phyloP scores from a whole-genome alignment of 1,140 invertebrate genomes.

The Drosophila pectinifera region DNA sequence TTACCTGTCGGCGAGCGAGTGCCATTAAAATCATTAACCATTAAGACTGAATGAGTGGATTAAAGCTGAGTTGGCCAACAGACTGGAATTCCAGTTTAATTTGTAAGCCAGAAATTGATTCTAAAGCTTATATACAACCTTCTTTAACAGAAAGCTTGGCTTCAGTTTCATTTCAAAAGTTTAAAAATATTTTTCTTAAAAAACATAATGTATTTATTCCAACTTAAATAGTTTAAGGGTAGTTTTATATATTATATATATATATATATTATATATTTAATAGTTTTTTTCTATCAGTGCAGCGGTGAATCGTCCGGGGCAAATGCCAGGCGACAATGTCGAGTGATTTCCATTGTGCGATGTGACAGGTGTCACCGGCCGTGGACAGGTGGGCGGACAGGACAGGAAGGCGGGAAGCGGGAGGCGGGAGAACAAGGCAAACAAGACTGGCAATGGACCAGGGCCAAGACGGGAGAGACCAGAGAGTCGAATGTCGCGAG shows the following conservation, averaged over 20 bases:
- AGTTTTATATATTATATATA: no score
- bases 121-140: constrained; percentile 1
- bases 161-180: no score
- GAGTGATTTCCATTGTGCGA: constrained; percentile 81
- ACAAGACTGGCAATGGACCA: constrained; percentile 15
- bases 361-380: constrained; percentile 77
- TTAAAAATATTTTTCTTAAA: no score
- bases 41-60: constrained; percentile 21
- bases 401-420: constrained; percentile 13
- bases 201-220: no score
- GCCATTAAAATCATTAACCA: constrained; percentile 48
- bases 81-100: constrained; percentile 23
- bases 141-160: no score
- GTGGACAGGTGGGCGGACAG: constrained; percentile 49
- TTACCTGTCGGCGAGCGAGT: constrained; percentile 32
- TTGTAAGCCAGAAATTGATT: no score
- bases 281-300: background rate
- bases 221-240: background rate
- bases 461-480: constrained; percentile 16
- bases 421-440: constrained; percentile 28
- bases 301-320: constrained; percentile 32
- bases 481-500: constrained; percentile 41
- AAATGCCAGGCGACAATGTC: constrained; percentile 71
- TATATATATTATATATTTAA: no score
- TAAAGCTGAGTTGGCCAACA: background rate